A percentile compares a stretch with the other conserved stretches of the same genome.
Evolutionary conservation across 2,888 invertebrate genomes (phyloP).

Genomic region (Torymus texanus): DNA sequence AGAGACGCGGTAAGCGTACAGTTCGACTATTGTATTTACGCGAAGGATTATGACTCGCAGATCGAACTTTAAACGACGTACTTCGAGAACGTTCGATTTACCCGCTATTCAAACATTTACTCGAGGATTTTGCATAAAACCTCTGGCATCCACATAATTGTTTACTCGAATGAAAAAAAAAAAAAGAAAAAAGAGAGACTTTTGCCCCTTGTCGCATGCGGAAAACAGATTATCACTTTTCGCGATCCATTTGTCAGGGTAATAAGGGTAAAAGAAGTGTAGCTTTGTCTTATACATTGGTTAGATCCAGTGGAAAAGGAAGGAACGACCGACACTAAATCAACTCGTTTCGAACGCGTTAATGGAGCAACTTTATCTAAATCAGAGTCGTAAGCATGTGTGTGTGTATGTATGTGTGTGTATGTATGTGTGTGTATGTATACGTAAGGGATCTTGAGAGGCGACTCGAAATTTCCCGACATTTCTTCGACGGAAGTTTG

Average conservation of each 20-base stretch:
- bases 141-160: no score
- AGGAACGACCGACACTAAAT: conserved; percentile 16
- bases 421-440: neutral
- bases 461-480: conserved; percentile 11
- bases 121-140: no score
- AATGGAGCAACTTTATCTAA: conserved; percentile 46
- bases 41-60: no score
- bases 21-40: no score
- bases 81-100: no score
- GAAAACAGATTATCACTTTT: conserved; percentile 21
- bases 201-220: no score
- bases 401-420: neutral
- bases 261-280: neutral
- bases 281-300: neutral
- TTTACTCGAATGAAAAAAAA: no score
- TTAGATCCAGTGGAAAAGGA: neutral
- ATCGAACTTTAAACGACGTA: no score
- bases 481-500: conserved; percentile 15
- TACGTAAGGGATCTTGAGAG: neutral
- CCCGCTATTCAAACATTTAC: no score
- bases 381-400: conserved; percentile 19
- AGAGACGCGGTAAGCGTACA: no score
- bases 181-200: no score
- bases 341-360: conserved; percentile 25
- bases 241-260: neutral